Conservation (phyloP, 1,140 invertebrate species). For the Leptopilina clavipes region DNA sequence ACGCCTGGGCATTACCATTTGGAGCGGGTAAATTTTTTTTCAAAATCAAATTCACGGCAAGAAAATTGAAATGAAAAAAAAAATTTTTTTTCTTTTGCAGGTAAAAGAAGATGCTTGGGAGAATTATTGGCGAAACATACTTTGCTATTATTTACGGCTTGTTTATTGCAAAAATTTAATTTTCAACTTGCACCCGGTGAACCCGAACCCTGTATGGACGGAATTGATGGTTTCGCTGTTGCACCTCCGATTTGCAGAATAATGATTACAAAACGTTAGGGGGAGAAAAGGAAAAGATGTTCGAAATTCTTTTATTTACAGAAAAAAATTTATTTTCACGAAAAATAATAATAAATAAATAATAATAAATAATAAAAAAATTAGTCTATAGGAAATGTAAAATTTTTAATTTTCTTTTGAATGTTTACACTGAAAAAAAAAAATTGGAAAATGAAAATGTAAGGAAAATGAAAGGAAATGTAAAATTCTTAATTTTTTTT, state of each 20-base stretch:
- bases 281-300: no score
- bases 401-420: no score
- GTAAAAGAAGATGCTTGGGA: conserved; percentile 70
- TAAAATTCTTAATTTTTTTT: no score
- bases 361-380: no score
- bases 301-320: no score
- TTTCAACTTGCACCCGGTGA: conserved; percentile 62
- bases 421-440: no score
- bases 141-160: conserved; percentile 70
- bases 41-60: no score
- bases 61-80: background rate
- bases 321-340: no score
- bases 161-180: conserved; percentile 69
- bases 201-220: conserved; percentile 56
- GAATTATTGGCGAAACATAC: conserved; percentile 71
- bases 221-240: conserved; percentile 68
- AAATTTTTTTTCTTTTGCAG: conserved; percentile 52
- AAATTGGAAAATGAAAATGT: no score
- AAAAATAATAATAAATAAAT: no score
- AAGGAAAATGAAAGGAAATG: no score
- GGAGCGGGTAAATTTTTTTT: conserved; percentile 71
- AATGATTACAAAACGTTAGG: conserved; percentile 44
- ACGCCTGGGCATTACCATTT: conserved; percentile 75
- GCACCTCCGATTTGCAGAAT: conserved; percentile 62
- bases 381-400: no score